These are phyloP conservation scores for Shinisaurus crocodilurus DNA, from an alignment of 2,113 vertebrate species.

Conservation along the genomic window DNA sequence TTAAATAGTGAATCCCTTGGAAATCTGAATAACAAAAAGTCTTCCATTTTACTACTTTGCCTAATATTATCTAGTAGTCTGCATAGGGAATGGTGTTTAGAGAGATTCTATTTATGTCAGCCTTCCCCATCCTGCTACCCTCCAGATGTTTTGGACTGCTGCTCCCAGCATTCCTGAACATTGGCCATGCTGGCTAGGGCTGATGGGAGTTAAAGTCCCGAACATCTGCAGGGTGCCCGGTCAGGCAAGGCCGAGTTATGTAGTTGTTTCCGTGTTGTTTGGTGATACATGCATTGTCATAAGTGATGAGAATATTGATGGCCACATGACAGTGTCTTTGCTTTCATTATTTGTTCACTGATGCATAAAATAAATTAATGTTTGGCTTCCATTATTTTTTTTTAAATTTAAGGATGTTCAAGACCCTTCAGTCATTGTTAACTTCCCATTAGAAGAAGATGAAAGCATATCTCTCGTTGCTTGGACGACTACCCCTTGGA, in stretches of 20 bases:
- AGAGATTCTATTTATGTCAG: background rate
- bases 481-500: slow-evolving; percentile 99
- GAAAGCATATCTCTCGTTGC: slow-evolving; percentile 86
- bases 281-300: background rate
- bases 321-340: background rate
- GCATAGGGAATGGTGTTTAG: background rate
- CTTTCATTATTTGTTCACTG: slow-evolving; percentile 12
- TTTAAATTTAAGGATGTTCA: slow-evolving; percentile 88
- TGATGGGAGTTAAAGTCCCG: too few relatives aligned
- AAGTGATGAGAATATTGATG: background rate
- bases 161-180: too few relatives aligned
- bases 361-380: background rate
- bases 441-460: slow-evolving; percentile 90
- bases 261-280: background rate
- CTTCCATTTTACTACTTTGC: background rate
- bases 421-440: slow-evolving; percentile 93
- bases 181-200: too few relatives aligned
- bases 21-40: background rate
- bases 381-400: background rate
- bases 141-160: too few relatives aligned
- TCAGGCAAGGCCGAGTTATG: background rate
- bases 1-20: background rate
- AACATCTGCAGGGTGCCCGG: too few relatives aligned
- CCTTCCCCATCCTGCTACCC: background rate
- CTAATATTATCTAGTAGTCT: background rate